A percentile compares a stretch with the other conserved stretches of the same genome.
Conservation (phyloP, 2,113 vertebrate species). For the Neoarius graeffei region DNA sequence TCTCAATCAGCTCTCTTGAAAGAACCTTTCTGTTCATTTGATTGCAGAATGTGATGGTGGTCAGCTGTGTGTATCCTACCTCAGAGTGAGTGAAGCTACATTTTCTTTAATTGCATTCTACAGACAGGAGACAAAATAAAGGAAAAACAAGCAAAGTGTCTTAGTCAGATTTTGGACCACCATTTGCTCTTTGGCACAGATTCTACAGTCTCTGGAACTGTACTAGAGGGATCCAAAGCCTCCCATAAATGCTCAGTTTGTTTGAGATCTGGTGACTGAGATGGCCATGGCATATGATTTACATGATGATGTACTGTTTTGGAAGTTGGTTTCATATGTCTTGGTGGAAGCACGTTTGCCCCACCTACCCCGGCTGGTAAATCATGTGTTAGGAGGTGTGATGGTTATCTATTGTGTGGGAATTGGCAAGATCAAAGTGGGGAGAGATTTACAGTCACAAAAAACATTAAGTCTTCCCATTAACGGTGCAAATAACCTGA, state of each 20-base stretch:
- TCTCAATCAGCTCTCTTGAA: not conserved
- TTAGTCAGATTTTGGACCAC: not conserved
- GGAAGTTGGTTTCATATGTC: not conserved
- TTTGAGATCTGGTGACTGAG: not conserved
- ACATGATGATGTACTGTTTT: no score
- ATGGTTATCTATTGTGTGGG: not conserved
- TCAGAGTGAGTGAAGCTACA: slow-evolving; percentile 85
- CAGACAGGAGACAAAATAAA: not conserved
- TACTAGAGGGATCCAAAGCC: not conserved
- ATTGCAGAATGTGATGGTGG: slow-evolving; percentile 95
- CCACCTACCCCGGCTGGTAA: not conserved
- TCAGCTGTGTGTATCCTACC: slow-evolving; percentile 91
- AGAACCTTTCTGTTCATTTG: not conserved
- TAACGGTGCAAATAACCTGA: not conserved
- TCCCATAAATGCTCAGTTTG: not conserved
- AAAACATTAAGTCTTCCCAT: not conserved
- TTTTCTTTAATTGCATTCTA: not conserved
- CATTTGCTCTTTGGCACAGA: not conserved
- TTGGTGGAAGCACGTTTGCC: not conserved
- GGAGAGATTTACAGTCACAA: not conserved
- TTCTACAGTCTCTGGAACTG: not conserved
- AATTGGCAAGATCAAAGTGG: not conserved
- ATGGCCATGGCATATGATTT: not conserved
- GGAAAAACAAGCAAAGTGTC: not conserved
- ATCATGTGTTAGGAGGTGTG: not conserved